Conservation (phyloP, 1,140 invertebrate genomes). For the Drosophila miranda region DNA sequence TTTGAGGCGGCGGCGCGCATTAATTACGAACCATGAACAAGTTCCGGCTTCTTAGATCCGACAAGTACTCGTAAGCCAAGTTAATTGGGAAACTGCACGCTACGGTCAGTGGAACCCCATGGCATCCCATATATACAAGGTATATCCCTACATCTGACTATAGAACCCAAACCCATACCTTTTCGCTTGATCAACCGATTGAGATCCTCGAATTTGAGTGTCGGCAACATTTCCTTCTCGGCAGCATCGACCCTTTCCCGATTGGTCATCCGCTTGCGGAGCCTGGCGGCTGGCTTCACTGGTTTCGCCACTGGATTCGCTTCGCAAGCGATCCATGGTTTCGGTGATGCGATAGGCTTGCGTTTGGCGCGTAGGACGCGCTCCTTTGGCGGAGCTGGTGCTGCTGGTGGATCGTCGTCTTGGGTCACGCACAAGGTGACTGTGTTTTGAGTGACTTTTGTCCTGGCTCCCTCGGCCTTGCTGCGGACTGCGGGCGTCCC, state of each 20-base stretch:
- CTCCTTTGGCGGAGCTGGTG: conserved; percentile 3
- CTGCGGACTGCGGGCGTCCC: neutral
- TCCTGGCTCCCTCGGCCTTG: neutral
- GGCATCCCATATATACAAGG: neutral
- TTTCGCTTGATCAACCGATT: conserved; percentile 58
- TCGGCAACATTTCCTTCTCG: conserved; percentile 20
- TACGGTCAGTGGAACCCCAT: conserved; percentile 8
- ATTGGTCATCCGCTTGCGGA: conserved; percentile 1
- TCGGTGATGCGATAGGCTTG: conserved; percentile 36
- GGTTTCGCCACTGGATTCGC: conserved; percentile 12
- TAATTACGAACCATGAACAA: conserved; percentile 49
- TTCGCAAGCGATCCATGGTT: conserved; percentile 29
- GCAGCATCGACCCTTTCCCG: conserved; percentile 12
- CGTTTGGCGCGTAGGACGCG: conserved; percentile 18
- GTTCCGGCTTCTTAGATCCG: conserved; percentile 46
- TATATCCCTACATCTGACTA: too few species aligned
- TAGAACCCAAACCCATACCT: conserved; percentile 39
- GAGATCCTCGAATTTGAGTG: conserved; percentile 54
- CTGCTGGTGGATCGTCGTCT: conserved; percentile 12
- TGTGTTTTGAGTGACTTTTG: conserved; percentile 31
- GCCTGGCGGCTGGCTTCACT: conserved; percentile 27
- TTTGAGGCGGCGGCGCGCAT: conserved; percentile 18
- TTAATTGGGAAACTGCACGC: conserved; percentile 52
- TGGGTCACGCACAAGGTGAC: conserved; percentile 17
- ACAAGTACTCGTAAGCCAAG: conserved; percentile 22